Evolutionary conservation across 2,888 invertebrate species (phyloP), one percentile per base, ranked within the genome.

Genomic region (Nephrocerus scutellatus): DNA sequence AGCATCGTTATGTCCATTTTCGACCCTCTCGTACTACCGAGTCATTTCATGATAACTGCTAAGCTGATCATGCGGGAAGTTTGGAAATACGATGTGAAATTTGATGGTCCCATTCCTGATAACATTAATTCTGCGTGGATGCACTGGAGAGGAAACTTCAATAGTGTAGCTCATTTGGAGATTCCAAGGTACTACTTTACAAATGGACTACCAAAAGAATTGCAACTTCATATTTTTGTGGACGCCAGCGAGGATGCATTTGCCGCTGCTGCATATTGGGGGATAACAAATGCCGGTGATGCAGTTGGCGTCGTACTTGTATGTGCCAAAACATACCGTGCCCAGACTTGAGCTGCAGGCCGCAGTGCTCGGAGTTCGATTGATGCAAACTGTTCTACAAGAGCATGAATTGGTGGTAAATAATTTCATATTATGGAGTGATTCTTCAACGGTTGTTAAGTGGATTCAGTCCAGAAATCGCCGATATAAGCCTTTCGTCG

Each of bases 391-490:
- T 2, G 34, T 43, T 5, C 8, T 32, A 0, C 32, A 37, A 13
- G n/a, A 35, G 6, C 40, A 40, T 16, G n/a, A 28, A 7, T 9
- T 46, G 2, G 9, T 8, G 13, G 20, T 41, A 16, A 36, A 10
- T 9, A 10, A 19, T 2, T 30, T 12, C n/a, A 5, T 38, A 2
- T 23, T 45, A 2, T 45, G 44, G 44, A 39, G 23, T 14, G 36
- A 45, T 15, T 33, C 28, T 2, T 7, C 15, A 15, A 33, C 39
- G 6, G 37, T 43, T 4, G 14, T 52, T 12, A 36, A 40, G 13
- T 54, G 54, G 52, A 37, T 55, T 16, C 19, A 36, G 15, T 44
- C 44, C 6, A 44, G 48, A 13, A 35, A 42, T 3, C 43, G 51
- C 34, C 46, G 45, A 18, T 46, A 51, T 22, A 37, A 41, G 15